Conservation (phyloP, 2,797 vertebrate species). For the Mus minutoides region DNA sequence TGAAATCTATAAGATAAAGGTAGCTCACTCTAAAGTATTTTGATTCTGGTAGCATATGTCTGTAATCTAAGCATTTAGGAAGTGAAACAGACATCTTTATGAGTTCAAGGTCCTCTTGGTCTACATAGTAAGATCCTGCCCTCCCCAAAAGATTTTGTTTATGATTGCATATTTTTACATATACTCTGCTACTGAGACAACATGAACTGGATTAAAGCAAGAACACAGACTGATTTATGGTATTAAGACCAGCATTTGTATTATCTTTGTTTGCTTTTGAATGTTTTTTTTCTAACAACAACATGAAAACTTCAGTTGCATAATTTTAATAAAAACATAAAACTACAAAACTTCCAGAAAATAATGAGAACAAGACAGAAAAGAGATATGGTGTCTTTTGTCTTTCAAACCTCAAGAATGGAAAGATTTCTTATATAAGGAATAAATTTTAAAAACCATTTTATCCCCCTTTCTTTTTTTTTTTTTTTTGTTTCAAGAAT, state of each 20-base stretch:
- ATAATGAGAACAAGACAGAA: background rate
- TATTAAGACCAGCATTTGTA: background rate
- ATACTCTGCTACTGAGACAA: background rate
- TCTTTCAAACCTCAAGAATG: background rate
- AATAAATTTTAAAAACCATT: background rate
- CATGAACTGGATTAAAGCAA: background rate
- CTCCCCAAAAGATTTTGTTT: constrained; percentile 32
- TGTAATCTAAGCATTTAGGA: background rate
- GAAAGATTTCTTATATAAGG: background rate
- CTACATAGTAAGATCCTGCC: background rate
- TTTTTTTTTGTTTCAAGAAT: too few species aligned
- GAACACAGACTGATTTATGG: background rate
- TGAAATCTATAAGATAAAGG: background rate
- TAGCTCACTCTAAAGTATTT: constrained; percentile 48
- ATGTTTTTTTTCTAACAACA: constrained; percentile 10
- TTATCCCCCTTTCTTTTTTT: too few species aligned
- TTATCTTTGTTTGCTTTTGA: background rate
- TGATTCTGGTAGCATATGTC: background rate
- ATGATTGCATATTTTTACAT: background rate
- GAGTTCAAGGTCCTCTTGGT: background rate
- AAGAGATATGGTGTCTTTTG: background rate
- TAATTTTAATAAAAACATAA: background rate
- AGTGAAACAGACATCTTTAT: background rate
- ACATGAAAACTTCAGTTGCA: background rate
- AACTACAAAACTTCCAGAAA: background rate